Percentiles rank a stretch among this genome's conserved stretches.
Evolutionary conservation across 30 jellyfish, hydroid and myxozoan genomes (phyloP).

Genomic region (Aurelia sp.): DNA sequence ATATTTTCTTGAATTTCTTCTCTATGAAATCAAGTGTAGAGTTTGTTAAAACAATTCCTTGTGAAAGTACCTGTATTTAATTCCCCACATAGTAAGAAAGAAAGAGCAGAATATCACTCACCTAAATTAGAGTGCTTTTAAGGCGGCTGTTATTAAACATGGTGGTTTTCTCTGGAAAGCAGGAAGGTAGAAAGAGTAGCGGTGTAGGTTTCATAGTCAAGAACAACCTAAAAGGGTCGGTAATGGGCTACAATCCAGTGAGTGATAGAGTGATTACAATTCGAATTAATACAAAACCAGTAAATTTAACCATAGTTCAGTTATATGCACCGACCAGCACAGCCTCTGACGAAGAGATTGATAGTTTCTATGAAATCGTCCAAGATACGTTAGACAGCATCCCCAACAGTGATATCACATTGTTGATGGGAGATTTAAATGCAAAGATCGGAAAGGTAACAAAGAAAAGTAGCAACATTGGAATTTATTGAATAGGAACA

Average conservation of each 20-base stretch:
- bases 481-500: slow-evolving; percentile 32
- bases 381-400: slow-evolving; percentile 42
- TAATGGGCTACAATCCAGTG: slow-evolving; percentile 11
- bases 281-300: slow-evolving; percentile 2
- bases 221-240: slow-evolving; percentile 18
- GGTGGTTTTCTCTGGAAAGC: slow-evolving; percentile 25
- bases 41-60: too few species aligned
- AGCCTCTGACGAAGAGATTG: too few species aligned
- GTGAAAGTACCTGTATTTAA: too few species aligned
- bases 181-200: slow-evolving; percentile 17
- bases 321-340: not conserved
- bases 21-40: too few species aligned
- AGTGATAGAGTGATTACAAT: slow-evolving; percentile 28
- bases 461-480: slow-evolving; percentile 18
- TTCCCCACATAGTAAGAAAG: too few species aligned
- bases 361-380: slow-evolving; percentile 27
- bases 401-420: slow-evolving; percentile 33
- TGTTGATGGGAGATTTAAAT: too few species aligned
- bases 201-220: slow-evolving; percentile 26
- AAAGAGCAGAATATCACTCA: not conserved
- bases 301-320: slow-evolving; percentile 1
- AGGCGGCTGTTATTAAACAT: too few species aligned
- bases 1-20: too few species aligned
- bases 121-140: too few species aligned
- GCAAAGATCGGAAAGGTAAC: slow-evolving; percentile 18